Percentiles rank a stretch among this genome's conserved stretches.
Conservation (phyloP, 37 sponge, comb jelly and placozoan genomes). For the Aphrocallistes beatrix region DNA sequence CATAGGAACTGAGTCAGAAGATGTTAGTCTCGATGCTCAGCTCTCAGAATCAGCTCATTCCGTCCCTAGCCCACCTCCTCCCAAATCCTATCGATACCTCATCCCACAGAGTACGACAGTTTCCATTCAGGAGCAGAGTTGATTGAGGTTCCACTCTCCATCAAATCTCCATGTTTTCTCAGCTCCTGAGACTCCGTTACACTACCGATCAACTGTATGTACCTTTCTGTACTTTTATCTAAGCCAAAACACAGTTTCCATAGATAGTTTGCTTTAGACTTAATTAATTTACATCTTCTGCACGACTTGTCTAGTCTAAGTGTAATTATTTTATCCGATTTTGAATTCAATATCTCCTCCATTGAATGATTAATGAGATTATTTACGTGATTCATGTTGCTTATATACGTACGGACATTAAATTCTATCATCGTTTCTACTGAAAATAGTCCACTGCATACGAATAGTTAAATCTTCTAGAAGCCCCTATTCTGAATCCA, state of each 20-base stretch:
- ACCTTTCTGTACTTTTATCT: conserved; percentile 8
- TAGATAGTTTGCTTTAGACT: not conserved
- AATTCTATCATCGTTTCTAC: too few relatives aligned
- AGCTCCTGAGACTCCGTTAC: not conserved
- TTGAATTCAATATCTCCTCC: not conserved
- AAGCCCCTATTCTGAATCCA: too few relatives aligned
- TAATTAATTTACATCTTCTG: not conserved
- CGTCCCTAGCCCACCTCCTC: too few relatives aligned
- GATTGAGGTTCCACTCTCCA: not conserved
- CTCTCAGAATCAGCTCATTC: too few relatives aligned
- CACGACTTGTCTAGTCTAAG: not conserved
- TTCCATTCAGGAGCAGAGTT: not conserved
- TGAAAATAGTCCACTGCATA: too few relatives aligned
- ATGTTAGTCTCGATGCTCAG: too few relatives aligned
- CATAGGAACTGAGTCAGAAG: too few relatives aligned
- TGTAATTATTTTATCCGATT: conserved; percentile 15
- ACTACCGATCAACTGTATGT: conserved; percentile 5
- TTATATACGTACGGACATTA: too few relatives aligned
- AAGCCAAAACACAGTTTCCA: not conserved
- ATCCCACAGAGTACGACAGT: not conserved
- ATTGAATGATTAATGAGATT: not conserved
- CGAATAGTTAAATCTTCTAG: too few relatives aligned
- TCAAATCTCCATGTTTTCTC: too few relatives aligned
- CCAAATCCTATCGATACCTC: not conserved
- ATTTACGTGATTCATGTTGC: too few relatives aligned